Evolutionary conservation across 2,113 vertebrate genomes (phyloP).

Genomic region (Smithornis capensis): DNA sequence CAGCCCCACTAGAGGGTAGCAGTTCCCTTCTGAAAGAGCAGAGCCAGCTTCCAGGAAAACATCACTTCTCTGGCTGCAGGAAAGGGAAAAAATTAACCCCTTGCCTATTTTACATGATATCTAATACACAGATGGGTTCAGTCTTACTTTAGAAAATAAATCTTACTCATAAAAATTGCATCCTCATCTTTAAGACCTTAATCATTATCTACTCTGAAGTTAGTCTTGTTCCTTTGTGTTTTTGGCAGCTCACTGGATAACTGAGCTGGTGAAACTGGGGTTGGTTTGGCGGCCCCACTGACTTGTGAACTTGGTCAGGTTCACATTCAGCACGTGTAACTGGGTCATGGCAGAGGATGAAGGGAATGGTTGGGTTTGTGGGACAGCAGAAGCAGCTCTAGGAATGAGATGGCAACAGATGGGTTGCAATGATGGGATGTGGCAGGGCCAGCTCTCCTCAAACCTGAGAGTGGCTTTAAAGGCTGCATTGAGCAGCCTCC

Average conservation of each 20-base stretch:
- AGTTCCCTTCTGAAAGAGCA: not conserved
- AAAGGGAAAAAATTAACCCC: not conserved
- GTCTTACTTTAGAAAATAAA: not conserved
- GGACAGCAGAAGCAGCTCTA: not conserved
- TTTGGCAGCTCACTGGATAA: not conserved
- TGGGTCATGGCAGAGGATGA: not conserved
- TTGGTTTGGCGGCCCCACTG: not conserved
- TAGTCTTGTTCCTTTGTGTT: not conserved
- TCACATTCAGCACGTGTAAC: accelerated
- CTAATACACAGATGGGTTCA: accelerated
- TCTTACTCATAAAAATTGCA: not conserved
- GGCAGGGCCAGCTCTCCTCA: not conserved
- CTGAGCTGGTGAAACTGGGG: not conserved
- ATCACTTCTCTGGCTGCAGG: accelerated
- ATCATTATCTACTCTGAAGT: not conserved
- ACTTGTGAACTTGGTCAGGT: not conserved
- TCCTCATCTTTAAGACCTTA: not conserved
- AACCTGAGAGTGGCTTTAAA: not conserved
- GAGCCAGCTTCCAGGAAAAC: not conserved
- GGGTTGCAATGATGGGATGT: not conserved
- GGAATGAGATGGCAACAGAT: too few relatives aligned
- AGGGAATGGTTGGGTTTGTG: not conserved
- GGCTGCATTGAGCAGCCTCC: not conserved
- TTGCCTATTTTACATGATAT: accelerated
- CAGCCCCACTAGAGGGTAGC: constrained; percentile 56